Evolutionary conservation across 2,888 invertebrate species (phyloP), one percentile per base, ranked within the genome.

Genomic region (Pherbina coryleti): DNA sequence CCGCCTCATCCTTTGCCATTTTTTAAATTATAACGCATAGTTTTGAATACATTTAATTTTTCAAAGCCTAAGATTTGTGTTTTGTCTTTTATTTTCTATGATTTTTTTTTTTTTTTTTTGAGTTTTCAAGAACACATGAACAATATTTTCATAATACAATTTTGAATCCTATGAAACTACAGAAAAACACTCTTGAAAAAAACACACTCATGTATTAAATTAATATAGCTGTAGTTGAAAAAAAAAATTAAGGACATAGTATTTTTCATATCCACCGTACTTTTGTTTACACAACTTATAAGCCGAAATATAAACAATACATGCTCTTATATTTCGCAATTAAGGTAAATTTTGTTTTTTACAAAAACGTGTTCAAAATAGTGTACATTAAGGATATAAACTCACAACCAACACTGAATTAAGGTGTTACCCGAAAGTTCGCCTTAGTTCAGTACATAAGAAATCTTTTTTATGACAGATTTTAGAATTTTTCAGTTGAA

Each of bases 11-110:
- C 19, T 67, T 19, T 55, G 22, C 17, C 49, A 69, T 51, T 22
- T 31, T 17, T 31, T 67, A 5, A 37, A 11, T 31, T 62, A 14
- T 64, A 17, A 17, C n/a, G 64, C 31, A 28, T 31, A 55, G 19
- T 55, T 71, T 53, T 53, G 17, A 72, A 53, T 31, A 5, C 53
- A 9, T 70, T 53, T 70, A 8, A 28, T 70, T 70, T 55, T 53
- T 51, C 22, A 31, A 28, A 31, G 14, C 19, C 51, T 70, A 19
- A 51, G 19, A 19, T 28, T 70, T 34, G 19, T 19, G n/a, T 17
- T 37, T 57, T 31, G 0, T 34, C 7, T 60, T 55, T 37, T 34
- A 7, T 5, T 60, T 72, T 72, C 34, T 34, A 57, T 25, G 17
- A 22, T 72, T 37, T 71, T 9, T 11, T 71, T 37, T 49, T 17